Percentiles rank a stretch among this genome's conserved stretches.
These are phyloP conservation scores for Sarcophaga carnaria DNA, from an alignment of 2,888 invertebrate species.

Conservation along the genomic window DNA sequence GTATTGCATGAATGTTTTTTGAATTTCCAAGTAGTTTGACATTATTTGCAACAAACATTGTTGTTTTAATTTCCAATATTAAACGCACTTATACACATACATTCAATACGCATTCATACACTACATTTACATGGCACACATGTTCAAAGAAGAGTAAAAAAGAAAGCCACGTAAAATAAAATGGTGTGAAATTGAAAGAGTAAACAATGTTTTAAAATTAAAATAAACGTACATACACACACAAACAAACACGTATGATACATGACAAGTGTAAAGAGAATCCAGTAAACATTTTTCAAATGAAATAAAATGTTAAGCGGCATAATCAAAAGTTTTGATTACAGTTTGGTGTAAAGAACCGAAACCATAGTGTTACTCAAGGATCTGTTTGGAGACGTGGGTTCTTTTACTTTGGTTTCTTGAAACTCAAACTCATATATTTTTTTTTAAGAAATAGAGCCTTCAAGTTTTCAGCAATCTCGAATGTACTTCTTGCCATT, in stretches of 20 bases:
- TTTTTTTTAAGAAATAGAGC: no score
- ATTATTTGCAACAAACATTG: constrained; percentile 61
- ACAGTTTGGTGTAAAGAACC: no score
- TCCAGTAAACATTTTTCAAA: no score
- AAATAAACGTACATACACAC: not conserved
- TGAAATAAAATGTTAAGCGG: no score
- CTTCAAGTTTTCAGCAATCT: no score
- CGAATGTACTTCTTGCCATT: no score
- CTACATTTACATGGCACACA: not conserved
- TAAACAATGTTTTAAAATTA: constrained; percentile 47
- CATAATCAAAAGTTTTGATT: no score
- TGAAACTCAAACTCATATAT: no score
- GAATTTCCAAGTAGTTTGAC: constrained; percentile 61
- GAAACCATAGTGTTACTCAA: no score
- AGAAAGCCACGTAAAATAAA: constrained; percentile 49
- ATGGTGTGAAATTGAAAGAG: constrained; percentile 63
- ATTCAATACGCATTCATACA: not conserved
- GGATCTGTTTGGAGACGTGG: no score
- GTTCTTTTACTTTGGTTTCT: no score
- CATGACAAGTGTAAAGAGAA: not conserved
- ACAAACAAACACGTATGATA: constrained; percentile 8
- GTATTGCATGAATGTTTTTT: not conserved
- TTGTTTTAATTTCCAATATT: constrained; percentile 36
- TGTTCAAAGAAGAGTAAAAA: not conserved
- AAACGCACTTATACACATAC: not conserved